Base-by-base conservation (phyloP, 53 echinoderm and acorn worm genomes). In the Paracentrotus lividus region DNA sequence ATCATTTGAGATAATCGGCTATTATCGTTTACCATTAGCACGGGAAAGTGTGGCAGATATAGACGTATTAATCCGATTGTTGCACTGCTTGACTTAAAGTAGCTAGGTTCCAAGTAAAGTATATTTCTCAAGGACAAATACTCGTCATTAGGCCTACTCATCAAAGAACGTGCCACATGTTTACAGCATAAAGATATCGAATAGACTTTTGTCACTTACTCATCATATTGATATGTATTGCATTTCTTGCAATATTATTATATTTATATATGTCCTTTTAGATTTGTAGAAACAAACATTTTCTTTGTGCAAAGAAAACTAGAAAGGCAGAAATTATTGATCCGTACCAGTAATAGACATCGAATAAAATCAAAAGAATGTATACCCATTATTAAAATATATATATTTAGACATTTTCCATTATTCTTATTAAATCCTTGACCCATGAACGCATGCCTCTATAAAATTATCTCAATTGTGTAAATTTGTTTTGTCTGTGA, bases 21-120 rank as follows among this genome's bases (percentile, higher is more conserved):
- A 18, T 36, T 72, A 40, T 72, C 40, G 72, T 72, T 72, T 72
- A 72, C 67, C n/a, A n/a, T n/a, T n/a, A 67, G 3, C 72, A 40
- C 16, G 72, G 36, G 72, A 72, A 72, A 72, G 16, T 38, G 72
- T 36, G 36, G 4, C 72, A 40, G 20, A 9, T 72, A 40, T 5
- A 9, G 36, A 20, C 40, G 9, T 36, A 40, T 8, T 72, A 72
- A 72, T 16, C 72, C 72, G 72, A 72, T 72, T 72, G 20, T 32
- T 2, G 15, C 40, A 72, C 9, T 1, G 1, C 67, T 40, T 38
- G 26, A n/a, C 61, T 0, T n/a, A n/a, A n/a, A n/a, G n/a, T n/a
- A n/a, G n/a, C n/a, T 12, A 60, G 12, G 27, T 5, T 16, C 61
- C 9, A 7, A 61, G 7, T 61, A 24, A 0, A 15, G 18, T 40